Evolutionary conservation across 2,888 invertebrate genomes (phyloP), one percentile per base, ranked within the genome.

Genomic region (Dryomyza anilis): DNA sequence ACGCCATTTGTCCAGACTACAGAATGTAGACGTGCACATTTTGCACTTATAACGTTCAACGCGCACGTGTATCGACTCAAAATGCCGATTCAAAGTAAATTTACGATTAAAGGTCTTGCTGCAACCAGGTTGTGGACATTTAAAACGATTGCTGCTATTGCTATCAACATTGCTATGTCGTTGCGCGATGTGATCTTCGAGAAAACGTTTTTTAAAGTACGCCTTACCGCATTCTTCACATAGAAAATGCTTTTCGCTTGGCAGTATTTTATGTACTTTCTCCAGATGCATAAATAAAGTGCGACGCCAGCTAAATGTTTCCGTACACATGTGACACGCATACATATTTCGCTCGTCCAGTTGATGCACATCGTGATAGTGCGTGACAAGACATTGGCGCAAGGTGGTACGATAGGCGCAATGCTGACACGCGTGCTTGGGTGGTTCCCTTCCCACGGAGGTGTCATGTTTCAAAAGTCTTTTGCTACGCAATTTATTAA

Each of bases 101-200:
- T 62, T 46, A 19, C 68, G 62, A 16, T 66, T 68, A 30, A 68
- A 68, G 5, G 61, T 52, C 55, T 63, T 55, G 48, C 61, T 58
- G 29, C 68, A 68, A n/a, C 53, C 19, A 7, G 68, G 68, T 46
- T 68, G 66, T 12, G 66, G 59, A 46, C 68, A 68, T 55, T 66
- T 63, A 23, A 63, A 65, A 12, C 50, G 56, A 25, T 65, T 57
- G 16, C 63, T 64, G n/a, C n/a, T n/a, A n/a, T n/a, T n/a, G n/a
- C n/a, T n/a, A n/a, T n/a, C n/a, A n/a, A n/a, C n/a, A n/a, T n/a
- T n/a, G n/a, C 59, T 39, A 56, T 67, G 67, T 10, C 48, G 55
- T 36, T 67, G 67, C 25, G 53, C 45, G 10, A 48, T 55, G 36
- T 67, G 67, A 39, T 67, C 67, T 8, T 48, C 8, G 2, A 67